These are phyloP conservation scores for Tenthredo amoena DNA, from an alignment of 2,888 invertebrate genomes.

Conservation along the genomic window DNA sequence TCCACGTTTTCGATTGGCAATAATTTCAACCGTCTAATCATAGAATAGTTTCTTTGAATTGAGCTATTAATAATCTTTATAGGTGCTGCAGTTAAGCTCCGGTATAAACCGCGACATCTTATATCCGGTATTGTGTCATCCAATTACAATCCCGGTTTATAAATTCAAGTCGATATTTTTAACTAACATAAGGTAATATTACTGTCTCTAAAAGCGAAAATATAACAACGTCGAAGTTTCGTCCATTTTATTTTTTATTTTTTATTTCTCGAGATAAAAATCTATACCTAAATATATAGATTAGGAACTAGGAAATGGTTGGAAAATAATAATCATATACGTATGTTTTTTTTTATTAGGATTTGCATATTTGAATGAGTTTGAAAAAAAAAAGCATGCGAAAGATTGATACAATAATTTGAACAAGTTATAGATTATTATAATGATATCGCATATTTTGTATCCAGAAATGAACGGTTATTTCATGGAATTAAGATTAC, in stretches of 20 bases:
- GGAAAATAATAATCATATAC: too few species aligned
- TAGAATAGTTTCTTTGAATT: background rate
- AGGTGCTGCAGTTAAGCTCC: background rate
- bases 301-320: too few species aligned
- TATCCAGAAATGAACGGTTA: background rate
- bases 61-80: background rate
- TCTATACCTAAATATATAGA: too few species aligned
- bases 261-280: background rate
- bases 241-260: background rate
- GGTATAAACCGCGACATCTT: background rate
- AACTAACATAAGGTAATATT: constrained; percentile 70
- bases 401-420: background rate
- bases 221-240: background rate
- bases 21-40: background rate
- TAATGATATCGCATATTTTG: background rate
- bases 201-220: constrained; percentile 72
- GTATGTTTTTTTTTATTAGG: background rate
- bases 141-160: background rate
- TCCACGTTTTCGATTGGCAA: background rate
- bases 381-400: background rate
- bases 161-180: constrained; percentile 62
- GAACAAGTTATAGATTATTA: background rate
- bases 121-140: constrained; percentile 31
- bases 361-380: background rate
- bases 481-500: background rate